Evolutionary conservation across 1,140 invertebrate species (phyloP).

Genomic region (Laupala kohalensis): DNA sequence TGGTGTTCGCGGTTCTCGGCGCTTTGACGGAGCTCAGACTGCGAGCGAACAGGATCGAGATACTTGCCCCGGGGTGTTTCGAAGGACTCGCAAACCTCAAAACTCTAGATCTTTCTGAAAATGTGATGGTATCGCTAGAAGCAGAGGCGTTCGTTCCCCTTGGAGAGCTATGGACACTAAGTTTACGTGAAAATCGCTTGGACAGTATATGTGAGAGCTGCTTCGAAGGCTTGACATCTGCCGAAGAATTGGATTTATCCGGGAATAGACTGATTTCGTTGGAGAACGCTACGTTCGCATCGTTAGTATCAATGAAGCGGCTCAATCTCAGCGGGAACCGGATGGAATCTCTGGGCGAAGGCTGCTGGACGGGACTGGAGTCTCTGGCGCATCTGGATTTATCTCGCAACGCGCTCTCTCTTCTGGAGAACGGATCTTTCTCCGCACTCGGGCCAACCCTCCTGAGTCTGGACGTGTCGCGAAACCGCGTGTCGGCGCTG

Average conservation of each 20-base stretch:
- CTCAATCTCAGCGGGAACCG: slow-evolving; percentile 57
- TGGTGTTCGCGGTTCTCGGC: slow-evolving; percentile 31
- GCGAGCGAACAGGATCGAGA: slow-evolving; percentile 55
- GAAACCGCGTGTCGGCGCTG: slow-evolving; percentile 51
- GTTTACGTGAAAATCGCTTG: slow-evolving; percentile 55
- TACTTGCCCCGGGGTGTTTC: slow-evolving; percentile 24
- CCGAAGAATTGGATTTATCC: slow-evolving; percentile 70
- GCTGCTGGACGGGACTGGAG: slow-evolving; percentile 46
- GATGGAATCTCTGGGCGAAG: slow-evolving; percentile 34
- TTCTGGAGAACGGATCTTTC: slow-evolving; percentile 54
- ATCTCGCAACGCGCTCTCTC: slow-evolving; percentile 57
- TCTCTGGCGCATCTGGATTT: slow-evolving; percentile 65
- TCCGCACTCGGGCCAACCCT: slow-evolving; percentile 52
- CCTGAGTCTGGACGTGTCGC: slow-evolving; percentile 67
- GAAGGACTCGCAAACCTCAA: slow-evolving; percentile 28
- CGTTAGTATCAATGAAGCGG: slow-evolving; percentile 56
- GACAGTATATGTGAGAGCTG: slow-evolving; percentile 36
- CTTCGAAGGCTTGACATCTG: slow-evolving; percentile 46
- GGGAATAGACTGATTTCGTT: slow-evolving; percentile 57
- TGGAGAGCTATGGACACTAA: slow-evolving; percentile 32
- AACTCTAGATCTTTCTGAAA: slow-evolving; percentile 35
- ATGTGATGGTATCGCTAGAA: slow-evolving; percentile 31
- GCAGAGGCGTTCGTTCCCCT: slow-evolving; percentile 21
- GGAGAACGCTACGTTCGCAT: slow-evolving; percentile 55
- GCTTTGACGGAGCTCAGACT: slow-evolving; percentile 64